Base-by-base conservation (phyloP, 1,140 invertebrate genomes). In the Drosophila kanapiae region DNA sequence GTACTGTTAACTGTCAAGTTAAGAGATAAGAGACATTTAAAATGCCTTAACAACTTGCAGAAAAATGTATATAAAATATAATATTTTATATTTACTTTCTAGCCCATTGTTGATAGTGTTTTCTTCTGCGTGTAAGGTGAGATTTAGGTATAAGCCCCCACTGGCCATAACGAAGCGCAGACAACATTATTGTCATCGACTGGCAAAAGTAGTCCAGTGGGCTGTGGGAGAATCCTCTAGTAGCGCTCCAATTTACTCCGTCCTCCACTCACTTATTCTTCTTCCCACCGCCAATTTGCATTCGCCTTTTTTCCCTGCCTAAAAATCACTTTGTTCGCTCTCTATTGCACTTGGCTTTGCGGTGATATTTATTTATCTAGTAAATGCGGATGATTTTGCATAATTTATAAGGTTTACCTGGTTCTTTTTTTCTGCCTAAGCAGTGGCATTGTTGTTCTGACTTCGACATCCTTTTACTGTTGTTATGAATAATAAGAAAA, bases 151-250 rank as follows among this genome's bases (percentile, higher is more conserved):
- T 33, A 38, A 59, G 35, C 35, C 27, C 13, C 31, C 54, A 53
- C 53, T 63, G 54, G 40, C 78, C 80, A 76, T 81, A 85, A 87
- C 79, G 79, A 86, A 76, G 83, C 83, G 38, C 59, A 87, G 82
- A 87, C 83, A 87, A 86, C 83, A 86, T 86, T 87, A 86, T 86
- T 86, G 83, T 87, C 82, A 84, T 71, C 70, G 67, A 43, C 16
- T 56, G 51, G 47, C 47, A 67, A 82, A 86, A 86, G 75, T 84
- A 85, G 81, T 84, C 82, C 81, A 86, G 65, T 86, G 82, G 82
- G 79, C 82, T 86, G 82, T 86, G 82, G 82, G 82, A 86, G 82
- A 87, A 87, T 86, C 75, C 80, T 67, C 48, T 31, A 56, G 48
- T 43, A 76, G 61, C 58, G 81, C 65, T 83, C 81, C 82, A 82